A percentile compares a stretch with the other conserved stretches of the same genome.
Conservation (phyloP, 2,888 invertebrate genomes). For the Diloba caeruleocephala region DNA sequence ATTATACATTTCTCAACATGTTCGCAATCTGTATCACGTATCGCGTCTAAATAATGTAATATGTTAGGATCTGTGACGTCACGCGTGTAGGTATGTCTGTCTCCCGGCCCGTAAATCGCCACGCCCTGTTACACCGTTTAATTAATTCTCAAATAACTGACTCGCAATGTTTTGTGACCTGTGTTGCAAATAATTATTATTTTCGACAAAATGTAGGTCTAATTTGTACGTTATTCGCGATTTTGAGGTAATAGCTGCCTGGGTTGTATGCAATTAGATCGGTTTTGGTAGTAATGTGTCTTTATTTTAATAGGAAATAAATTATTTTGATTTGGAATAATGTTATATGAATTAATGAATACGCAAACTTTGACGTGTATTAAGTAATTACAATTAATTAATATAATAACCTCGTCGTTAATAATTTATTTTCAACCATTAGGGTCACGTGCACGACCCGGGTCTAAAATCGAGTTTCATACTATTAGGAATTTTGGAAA, state of each 20-base stretch:
- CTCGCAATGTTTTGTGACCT: constrained; percentile 58
- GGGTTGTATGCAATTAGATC: neutral
- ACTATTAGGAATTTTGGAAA: too few species aligned
- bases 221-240: constrained; percentile 29
- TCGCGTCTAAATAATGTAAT: constrained; percentile 75
- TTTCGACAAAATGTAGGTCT: constrained; percentile 37
- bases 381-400: neutral
- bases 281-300: neutral
- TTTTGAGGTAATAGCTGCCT: constrained; percentile 8
- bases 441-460: too few species aligned
- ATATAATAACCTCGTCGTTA: too few species aligned
- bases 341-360: constrained; percentile 24
- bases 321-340: constrained; percentile 15
- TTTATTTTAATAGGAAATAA: constrained; percentile 19
- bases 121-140: constrained; percentile 84
- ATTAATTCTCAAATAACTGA: constrained; percentile 83
- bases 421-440: too few species aligned
- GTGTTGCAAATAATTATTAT: constrained; percentile 43
- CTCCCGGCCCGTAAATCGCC: constrained; percentile 73
- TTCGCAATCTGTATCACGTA: constrained; percentile 8
- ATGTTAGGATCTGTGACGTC: constrained; percentile 74
- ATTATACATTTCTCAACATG: constrained; percentile 3
- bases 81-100: constrained; percentile 77
- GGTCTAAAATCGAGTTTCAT: too few species aligned
- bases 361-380: neutral